Evolutionary conservation across 2,888 invertebrate genomes (phyloP), one percentile per base, ranked within the genome.

Genomic region (Andrena camellia): DNA sequence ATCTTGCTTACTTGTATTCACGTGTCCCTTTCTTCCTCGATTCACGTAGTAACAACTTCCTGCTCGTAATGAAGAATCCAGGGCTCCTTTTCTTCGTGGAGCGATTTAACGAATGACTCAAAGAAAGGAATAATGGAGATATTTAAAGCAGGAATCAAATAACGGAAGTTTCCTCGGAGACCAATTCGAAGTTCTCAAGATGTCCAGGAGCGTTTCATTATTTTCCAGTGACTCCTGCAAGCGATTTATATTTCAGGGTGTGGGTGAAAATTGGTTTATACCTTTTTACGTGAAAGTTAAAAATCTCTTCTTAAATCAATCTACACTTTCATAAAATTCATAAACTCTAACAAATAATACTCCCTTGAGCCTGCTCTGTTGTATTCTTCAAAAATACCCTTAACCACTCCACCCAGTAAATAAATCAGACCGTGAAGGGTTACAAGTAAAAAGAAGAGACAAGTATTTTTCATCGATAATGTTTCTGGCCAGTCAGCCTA

Each of bases 121-220:
- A 26, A 26, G 57, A 23, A 57, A 23, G 23, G 57, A 3, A 57
- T 2, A 23, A 57, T 13, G 10, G 23, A 57, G 62, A 17, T 62
- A 64, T 29, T 66, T n/a, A 26, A 64, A 42, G 57, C 8, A 6
- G 23, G n/a, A 66, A 42, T 66, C 23, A 59, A 74, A 59, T 20
- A 23, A 31, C 42, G 48, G 8, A 29, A n/a, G 35, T 67, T 74
- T 20, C 42, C 48, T 26, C 2, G 17, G 8, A 7, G 8, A 26
- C 13, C 10, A 64, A 57, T 52, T 73, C 8, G 2, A 10, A 73
- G 57, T 17, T 57, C 48, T 8, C 64, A 48, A 26, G 64, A 48
- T 7, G 13, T 23, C 35, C 48, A 5, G 42, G 2, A 48, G n/a
- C 3, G 26, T 64, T 64, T 48, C 48, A 64, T 64, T 64, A 48